phyloP scores from a whole-genome alignment of 2,113 vertebrate genomes.

The Menidia beryllina region DNA sequence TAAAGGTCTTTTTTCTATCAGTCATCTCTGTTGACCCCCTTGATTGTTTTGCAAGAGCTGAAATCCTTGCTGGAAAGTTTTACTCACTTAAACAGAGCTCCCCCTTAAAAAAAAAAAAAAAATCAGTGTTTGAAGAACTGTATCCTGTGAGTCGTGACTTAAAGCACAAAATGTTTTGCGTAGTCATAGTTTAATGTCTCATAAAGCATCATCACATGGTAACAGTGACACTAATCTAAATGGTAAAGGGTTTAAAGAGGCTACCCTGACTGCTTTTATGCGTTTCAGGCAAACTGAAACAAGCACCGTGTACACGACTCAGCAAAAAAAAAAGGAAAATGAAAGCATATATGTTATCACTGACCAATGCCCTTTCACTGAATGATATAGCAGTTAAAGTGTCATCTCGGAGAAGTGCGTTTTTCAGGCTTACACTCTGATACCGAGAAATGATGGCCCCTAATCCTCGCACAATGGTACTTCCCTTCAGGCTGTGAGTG shows the following conservation, averaged over 20 bases:
- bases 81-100: slow-evolving; percentile 1
- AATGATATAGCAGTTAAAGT: too few relatives aligned
- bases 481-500: too few relatives aligned
- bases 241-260: background rate
- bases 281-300: slow-evolving; percentile 9
- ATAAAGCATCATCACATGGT: slow-evolving; percentile 8
- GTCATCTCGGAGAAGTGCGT: too few relatives aligned
- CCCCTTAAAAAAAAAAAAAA: too few relatives aligned
- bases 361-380: too few relatives aligned
- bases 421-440: too few relatives aligned
- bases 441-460: too few relatives aligned
- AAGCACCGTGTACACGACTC: background rate
- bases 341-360: background rate
- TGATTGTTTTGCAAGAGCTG: slow-evolving; percentile 32
- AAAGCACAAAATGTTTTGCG: slow-evolving; percentile 1
- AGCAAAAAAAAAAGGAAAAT: background rate
- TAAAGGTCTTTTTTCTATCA: background rate
- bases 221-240: background rate
- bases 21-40: slow-evolving; percentile 9
- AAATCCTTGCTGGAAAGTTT: slow-evolving; percentile 31
- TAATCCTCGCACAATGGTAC: too few relatives aligned
- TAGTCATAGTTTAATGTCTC: slow-evolving; percentile 1
- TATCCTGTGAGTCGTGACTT: background rate
- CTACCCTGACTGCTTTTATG: too few relatives aligned
- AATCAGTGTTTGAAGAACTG: background rate